Percentiles rank a stretch among this genome's conserved stretches.
These are phyloP conservation scores for Hemiscyllium ocellatum DNA, from an alignment of 2,113 vertebrate species.

Conservation along the genomic window DNA sequence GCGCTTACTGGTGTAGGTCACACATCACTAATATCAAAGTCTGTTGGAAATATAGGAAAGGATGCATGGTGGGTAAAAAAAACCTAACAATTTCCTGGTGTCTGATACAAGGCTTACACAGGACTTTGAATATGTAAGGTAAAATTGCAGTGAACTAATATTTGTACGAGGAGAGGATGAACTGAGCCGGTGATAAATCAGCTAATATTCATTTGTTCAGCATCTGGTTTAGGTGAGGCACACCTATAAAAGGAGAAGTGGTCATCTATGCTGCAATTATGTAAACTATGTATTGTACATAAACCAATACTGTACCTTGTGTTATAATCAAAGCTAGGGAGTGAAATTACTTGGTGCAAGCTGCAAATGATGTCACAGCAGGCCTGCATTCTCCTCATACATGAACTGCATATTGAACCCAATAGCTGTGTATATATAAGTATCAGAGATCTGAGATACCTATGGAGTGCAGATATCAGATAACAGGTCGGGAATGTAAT, in stretches of 20 bases:
- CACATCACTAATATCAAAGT: constrained; percentile 31
- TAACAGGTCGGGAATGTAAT: not conserved
- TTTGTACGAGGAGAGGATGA: not conserved
- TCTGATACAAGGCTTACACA: not conserved
- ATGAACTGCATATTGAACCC: constrained; percentile 1
- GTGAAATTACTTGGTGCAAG: not conserved
- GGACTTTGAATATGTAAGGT: not conserved
- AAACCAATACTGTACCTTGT: not conserved
- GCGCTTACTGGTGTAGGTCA: constrained; percentile 28
- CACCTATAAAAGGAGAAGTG: not conserved
- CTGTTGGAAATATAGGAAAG: constrained; percentile 19
- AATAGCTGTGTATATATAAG: not conserved
- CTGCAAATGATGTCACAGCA: not conserved
- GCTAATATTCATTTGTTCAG: not conserved
- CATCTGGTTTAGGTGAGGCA: not conserved
- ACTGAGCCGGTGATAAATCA: not conserved
- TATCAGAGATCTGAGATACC: not conserved
- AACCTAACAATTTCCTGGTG: not conserved
- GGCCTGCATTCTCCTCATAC: constrained; percentile 25
- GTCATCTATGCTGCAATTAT: not conserved
- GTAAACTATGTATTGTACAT: not conserved
- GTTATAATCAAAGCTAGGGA: not conserved
- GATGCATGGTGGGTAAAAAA: constrained; percentile 15
- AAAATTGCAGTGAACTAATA: not conserved
- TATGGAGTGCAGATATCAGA: not conserved